Base-by-base conservation (phyloP, 2,888 invertebrate species). In the Amblyteles armatorius region DNA sequence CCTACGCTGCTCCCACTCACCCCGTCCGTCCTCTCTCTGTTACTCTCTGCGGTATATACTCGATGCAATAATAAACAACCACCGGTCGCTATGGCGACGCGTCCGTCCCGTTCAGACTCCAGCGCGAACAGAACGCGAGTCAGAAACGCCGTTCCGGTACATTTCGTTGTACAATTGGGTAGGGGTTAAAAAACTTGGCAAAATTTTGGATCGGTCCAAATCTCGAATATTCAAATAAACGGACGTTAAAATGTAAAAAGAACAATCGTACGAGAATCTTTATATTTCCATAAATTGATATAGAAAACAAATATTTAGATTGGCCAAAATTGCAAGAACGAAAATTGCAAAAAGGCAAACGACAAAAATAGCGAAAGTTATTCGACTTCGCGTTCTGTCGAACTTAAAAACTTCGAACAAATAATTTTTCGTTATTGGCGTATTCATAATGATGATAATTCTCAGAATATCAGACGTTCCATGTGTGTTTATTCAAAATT, bases 31-130 rank as follows among this genome's bases (percentile, higher is more conserved):
- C 74, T 71, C 87, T 69, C 72, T 57, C 69, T 82, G 83, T 83
- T 86, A 69, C 50, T 44, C 67, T 69, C 90, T 89, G 88, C 91
- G 57, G 26, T 57, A 57, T 26, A 57, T 57, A 57, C 57, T 91
- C 92, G 92, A 91, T 92, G 93, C 93, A 93, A 93, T 93, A 93
- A 94, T 93, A 94, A 93, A 94, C 93, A 94, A 93, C 91, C 91
- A 90, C 91, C 90, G 91, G 93, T 93, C 90, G 91, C 93, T 90
- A 93, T 93, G 93, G 93, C 90, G 91, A 93, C 93, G 92, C 91
- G 92, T 92, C 91, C 91, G 90, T 92, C 91, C 92, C 92, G 91
- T 91, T 91, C 92, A 91, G 92, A 93, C 93, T 91, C 82, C 69
- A 50, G 29, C 33, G n/a, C 57, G 29, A 19, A 48, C 50, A 52